phyloP scores from a whole-genome alignment of 2,888 invertebrate genomes.

The Ophion obscuratus region DNA sequence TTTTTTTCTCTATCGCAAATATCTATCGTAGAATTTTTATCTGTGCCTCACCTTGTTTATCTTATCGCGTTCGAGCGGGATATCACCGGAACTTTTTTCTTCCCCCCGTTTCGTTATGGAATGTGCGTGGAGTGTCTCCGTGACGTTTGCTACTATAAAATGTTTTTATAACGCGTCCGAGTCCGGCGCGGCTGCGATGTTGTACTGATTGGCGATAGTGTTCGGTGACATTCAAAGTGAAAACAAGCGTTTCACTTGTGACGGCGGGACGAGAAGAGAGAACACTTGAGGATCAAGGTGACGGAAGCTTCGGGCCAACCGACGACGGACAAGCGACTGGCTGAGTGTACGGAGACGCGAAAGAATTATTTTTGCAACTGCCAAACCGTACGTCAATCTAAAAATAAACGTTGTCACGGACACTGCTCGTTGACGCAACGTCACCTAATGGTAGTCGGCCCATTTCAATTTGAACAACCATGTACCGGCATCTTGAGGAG shows the following conservation, averaged over 20 bases:
- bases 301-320: conserved; percentile 59
- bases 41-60: conserved; percentile 49
- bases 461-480: neutral
- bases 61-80: conserved; percentile 45
- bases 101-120: conserved; percentile 37
- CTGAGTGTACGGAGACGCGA: conserved; percentile 27
- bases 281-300: conserved; percentile 58
- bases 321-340: conserved; percentile 61
- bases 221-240: conserved; percentile 42
- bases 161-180: conserved; percentile 8
- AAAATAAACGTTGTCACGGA: conserved; percentile 50
- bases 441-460: conserved; percentile 15
- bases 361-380: conserved; percentile 51
- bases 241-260: conserved; percentile 21
- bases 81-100: conserved; percentile 13
- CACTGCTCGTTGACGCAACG: conserved; percentile 18
- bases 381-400: conserved; percentile 60
- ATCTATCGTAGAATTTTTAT: neutral
- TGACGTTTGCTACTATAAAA: conserved; percentile 5
- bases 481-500: neutral
- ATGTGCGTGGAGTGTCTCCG: conserved; percentile 37
- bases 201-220: conserved; percentile 39
- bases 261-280: neutral
- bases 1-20: neutral
- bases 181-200: conserved; percentile 7